Evolutionary conservation across 1,140 invertebrate genomes (phyloP), one percentile per base, ranked within the genome.

Genomic region (Lasaia peninsularis): DNA sequence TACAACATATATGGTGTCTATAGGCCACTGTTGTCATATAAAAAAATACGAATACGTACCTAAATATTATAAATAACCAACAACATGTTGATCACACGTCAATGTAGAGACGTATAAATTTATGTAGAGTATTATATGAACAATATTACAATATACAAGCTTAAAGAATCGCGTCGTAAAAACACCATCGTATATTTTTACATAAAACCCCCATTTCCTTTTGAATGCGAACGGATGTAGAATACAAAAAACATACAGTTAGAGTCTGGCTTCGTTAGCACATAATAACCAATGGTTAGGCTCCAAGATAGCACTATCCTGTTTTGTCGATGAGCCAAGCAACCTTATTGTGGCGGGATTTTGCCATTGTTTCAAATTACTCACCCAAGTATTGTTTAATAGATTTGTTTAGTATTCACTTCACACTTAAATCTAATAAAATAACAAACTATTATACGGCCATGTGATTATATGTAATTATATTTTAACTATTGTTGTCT

Each of bases 131-230:
- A n/a, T n/a, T n/a, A n/a, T n/a, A n/a, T n/a, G n/a, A n/a, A 20
- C 32, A 52, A 21, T 12, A 59, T 44, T 24, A 33, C 59, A 56
- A 11, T 21, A 53, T 21, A 33, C 35, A 40, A 40, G 54, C 34
- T 21, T 20, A 21, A 14, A 44, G 40, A 49, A 32, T 31, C 50
- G 57, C 31, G 55, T 33, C 49, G 53, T 71, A 73, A 71, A 73
- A 81, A 67, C 37, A 52, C 49, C 62, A 67, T 59, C 65, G 71
- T 70, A 72, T 65, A 71, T 60, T 69, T 75, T 75, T 71, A 79
- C 68, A 81, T 74, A 75, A 64, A 67, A 62, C 71, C 74, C 78
- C 71, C 67, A 78, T 82, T 80, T 81, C 78, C 78, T 84, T 75
- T 73, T 44, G 59, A 63, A 65, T 65, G 57, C 44, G 62, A 75